Conservation (phyloP, 2,888 invertebrate genomes). For the Sisyra nigra region DNA sequence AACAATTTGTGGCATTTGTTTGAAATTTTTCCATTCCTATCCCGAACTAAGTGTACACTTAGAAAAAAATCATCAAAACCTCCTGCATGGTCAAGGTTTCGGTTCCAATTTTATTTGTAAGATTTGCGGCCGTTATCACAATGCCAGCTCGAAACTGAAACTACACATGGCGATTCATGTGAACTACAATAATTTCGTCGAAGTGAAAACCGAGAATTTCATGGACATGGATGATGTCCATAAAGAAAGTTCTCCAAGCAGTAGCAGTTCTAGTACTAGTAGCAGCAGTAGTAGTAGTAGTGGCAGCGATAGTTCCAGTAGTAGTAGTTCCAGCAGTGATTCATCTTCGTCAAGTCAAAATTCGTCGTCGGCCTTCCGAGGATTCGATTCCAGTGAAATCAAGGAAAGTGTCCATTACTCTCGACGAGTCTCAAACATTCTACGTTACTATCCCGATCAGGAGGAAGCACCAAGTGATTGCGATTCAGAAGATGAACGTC, state of each 20-base stretch:
- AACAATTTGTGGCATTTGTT: conserved; percentile 39
- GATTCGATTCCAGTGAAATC: background rate
- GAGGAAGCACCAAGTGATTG: conserved; percentile 5
- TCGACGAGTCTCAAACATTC: background rate
- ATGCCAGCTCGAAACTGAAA: conserved; percentile 35
- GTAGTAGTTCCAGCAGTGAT: too few relatives aligned
- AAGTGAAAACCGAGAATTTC: conserved; percentile 11
- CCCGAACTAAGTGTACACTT: conserved; percentile 31
- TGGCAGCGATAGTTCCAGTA: too few relatives aligned
- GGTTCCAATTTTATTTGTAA: conserved; percentile 40
- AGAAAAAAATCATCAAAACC: conserved; percentile 29
- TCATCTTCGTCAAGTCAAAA: too few relatives aligned
- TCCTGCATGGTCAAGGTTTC: conserved; percentile 30
- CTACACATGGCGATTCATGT: conserved; percentile 40
- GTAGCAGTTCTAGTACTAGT: too few relatives aligned
- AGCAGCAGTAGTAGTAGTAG: too few relatives aligned
- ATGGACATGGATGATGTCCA: conserved; percentile 8
- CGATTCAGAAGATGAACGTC: conserved; percentile 7
- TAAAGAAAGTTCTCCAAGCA: background rate
- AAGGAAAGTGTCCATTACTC: conserved; percentile 1
- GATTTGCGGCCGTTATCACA: conserved; percentile 36
- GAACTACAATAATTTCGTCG: conserved; percentile 19
- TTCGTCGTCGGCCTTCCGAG: background rate
- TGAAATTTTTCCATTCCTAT: conserved; percentile 35
- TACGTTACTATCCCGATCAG: background rate